Evolutionary conservation across 2,113 vertebrate species (phyloP).

Genomic region (Hypocryptadius cinnamomeus): DNA sequence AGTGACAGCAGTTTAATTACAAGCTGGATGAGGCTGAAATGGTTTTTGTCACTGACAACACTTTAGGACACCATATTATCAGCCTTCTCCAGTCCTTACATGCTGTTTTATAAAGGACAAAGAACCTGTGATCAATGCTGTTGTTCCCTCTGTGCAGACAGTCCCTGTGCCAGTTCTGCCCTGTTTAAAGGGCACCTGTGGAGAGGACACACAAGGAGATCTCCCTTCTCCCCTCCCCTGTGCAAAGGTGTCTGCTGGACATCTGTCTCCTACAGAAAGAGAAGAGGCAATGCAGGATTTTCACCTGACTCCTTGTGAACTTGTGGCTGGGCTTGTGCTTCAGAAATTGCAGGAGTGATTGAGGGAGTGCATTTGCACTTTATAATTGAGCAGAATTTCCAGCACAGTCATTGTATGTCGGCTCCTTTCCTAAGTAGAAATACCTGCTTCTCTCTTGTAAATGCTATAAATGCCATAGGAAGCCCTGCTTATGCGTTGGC

Average conservation of each 20-base stretch:
- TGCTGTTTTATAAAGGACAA: background rate
- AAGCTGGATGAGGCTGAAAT: background rate
- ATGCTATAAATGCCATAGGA: background rate
- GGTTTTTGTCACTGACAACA: background rate
- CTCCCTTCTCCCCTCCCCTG: background rate
- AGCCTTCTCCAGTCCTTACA: background rate
- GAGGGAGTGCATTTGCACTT: background rate
- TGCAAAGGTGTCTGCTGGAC: background rate
- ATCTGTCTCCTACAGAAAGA: background rate
- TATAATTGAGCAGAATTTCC: background rate
- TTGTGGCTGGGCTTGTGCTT: background rate
- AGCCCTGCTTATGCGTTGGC: background rate
- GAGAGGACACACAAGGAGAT: background rate
- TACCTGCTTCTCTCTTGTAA: background rate
- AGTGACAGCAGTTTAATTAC: constrained; percentile 41
- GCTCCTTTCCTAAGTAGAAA: background rate
- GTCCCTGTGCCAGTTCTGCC: background rate
- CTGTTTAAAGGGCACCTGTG: background rate
- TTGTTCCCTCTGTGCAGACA: background rate
- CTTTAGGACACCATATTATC: background rate
- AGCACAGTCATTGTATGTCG: background rate
- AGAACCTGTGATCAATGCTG: background rate
- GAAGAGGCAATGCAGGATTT: background rate
- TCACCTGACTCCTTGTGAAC: background rate
- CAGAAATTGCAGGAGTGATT: background rate